Base-by-base conservation (phyloP, 2,888 invertebrate genomes). In the Crocallis elinguaria region DNA sequence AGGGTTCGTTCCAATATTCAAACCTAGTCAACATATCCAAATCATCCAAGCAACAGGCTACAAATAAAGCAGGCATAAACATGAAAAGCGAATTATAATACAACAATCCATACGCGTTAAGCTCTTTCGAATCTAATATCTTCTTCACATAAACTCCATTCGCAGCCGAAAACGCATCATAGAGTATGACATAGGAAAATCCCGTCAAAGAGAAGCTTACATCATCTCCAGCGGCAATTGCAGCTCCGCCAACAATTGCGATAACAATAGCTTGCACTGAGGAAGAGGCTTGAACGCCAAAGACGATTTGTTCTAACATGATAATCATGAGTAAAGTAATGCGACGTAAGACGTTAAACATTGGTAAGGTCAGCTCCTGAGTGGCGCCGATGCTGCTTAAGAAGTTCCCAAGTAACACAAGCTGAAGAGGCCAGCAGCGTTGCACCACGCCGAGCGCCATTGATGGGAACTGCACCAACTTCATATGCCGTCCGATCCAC, bases 291-390 rank as follows among this genome's bases (percentile, higher is more conserved):
- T 93, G 92, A 0, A 95, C 86, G 6, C 94, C 95, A 13, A 99
- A 93, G 45, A 99, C 94, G 72, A 96, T 95, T 67, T 95, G 94
- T 83, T 99, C 99, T 11, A 96, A 94, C 53, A 99, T 90, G 98
- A 99, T 98, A 0, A 99, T 99, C 96, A 99, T 97, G 21, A 99
- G 91, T 69, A 99, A 99, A 43, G 99, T 98, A 86, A 99, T 99
- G 56, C 99, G 93, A 57, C 99, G 92, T 30, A 99, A 91, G 0
- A 98, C 99, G 0, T 99, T 99, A 82, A 99, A 98, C 99, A 99
- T 99, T 0, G 99, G 99, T 58, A 99, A 90, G 82, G 97, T 98
- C 33, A 97, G 90, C 64, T 97, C 96, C 80, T 99, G 97, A 0
- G 99, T 99, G 29, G 99, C 98, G 9, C 99, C 99, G 13, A 99